These are phyloP conservation scores for Scomber colias DNA, from an alignment of 2,113 vertebrate species.

Conservation along the genomic window DNA sequence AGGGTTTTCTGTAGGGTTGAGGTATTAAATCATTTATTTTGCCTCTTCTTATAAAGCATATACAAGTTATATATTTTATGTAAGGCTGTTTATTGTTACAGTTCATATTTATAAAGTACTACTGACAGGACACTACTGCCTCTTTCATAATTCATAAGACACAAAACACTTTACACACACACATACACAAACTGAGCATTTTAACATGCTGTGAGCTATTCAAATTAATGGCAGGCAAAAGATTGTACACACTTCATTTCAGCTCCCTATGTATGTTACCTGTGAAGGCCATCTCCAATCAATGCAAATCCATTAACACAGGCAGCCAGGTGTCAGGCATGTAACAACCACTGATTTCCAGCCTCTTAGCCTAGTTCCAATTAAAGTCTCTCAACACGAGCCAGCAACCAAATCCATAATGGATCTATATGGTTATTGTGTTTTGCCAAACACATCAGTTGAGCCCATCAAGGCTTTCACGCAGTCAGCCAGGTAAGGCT, in stretches of 20 bases:
- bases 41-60: constrained; percentile 10
- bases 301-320: constrained; percentile 73
- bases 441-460: constrained; percentile 60
- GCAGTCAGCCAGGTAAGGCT: constrained; percentile 18
- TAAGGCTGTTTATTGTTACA: constrained; percentile 29
- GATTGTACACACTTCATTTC: constrained; percentile 63
- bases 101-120: constrained; percentile 24
- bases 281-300: constrained; percentile 71
- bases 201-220: constrained; percentile 39
- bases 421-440: constrained; percentile 64
- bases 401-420: constrained; percentile 56
- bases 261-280: constrained; percentile 51
- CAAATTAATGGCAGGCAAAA: constrained; percentile 62
- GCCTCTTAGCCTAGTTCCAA: constrained; percentile 64
- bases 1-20: constrained; percentile 12
- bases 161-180: constrained; percentile 35
- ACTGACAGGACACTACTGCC: constrained; percentile 37
- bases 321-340: constrained; percentile 68
- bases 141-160: constrained; percentile 32
- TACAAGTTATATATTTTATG: constrained; percentile 19
- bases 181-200: constrained; percentile 52
- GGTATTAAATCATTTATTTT: constrained; percentile 33
- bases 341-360: constrained; percentile 68
- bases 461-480: constrained; percentile 26
- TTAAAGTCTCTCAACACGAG: constrained; percentile 63